Evolutionary conservation across 1,140 invertebrate species (phyloP).

Genomic region (Plectus sambesii): DNA sequence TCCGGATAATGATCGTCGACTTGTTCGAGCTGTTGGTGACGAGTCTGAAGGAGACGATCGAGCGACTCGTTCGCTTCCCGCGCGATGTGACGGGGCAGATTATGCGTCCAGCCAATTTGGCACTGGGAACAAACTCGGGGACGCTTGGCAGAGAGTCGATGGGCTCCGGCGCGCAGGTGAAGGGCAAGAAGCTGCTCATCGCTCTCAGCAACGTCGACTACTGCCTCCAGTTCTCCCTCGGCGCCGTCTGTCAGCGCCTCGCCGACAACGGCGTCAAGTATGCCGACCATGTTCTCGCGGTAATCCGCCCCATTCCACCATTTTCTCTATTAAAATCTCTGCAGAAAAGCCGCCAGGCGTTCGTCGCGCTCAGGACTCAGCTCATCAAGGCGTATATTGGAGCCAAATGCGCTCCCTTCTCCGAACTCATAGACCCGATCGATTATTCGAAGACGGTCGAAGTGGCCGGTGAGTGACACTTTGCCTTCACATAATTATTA

Average conservation of each 20-base stretch:
- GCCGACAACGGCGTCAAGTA: slow-evolving; percentile 40
- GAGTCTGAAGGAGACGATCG: slow-evolving; percentile 33
- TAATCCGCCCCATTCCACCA: slow-evolving; percentile 5
- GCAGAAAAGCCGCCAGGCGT: slow-evolving; percentile 13
- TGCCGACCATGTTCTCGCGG: slow-evolving; percentile 35
- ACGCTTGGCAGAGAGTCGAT: slow-evolving; percentile 5
- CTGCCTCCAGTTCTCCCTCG: slow-evolving; percentile 31
- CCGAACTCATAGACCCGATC: slow-evolving; percentile 25
- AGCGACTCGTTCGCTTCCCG: too few relatives aligned
- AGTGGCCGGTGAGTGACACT: slow-evolving; percentile 26
- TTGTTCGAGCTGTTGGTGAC: slow-evolving; percentile 30
- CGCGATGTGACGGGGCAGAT: too few relatives aligned
- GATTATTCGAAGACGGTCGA: slow-evolving; percentile 30
- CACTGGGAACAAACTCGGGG: too few relatives aligned
- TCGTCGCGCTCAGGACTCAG: slow-evolving; percentile 22
- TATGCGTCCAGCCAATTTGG: too few relatives aligned
- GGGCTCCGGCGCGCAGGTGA: slow-evolving; percentile 15
- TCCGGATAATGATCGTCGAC: slow-evolving; percentile 30
- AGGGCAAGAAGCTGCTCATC: slow-evolving; percentile 31
- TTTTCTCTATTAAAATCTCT: slow-evolving; percentile 20
- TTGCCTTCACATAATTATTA: not conserved
- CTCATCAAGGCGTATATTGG: slow-evolving; percentile 29
- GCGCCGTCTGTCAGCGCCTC: slow-evolving; percentile 34
- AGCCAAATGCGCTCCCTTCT: slow-evolving; percentile 25
- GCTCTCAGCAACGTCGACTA: slow-evolving; percentile 42